A percentile compares a stretch with the other conserved stretches of the same genome.
These are phyloP conservation scores for Zygothrica quintamaculata DNA, from an alignment of 2,888 invertebrate genomes.

Conservation along the genomic window DNA sequence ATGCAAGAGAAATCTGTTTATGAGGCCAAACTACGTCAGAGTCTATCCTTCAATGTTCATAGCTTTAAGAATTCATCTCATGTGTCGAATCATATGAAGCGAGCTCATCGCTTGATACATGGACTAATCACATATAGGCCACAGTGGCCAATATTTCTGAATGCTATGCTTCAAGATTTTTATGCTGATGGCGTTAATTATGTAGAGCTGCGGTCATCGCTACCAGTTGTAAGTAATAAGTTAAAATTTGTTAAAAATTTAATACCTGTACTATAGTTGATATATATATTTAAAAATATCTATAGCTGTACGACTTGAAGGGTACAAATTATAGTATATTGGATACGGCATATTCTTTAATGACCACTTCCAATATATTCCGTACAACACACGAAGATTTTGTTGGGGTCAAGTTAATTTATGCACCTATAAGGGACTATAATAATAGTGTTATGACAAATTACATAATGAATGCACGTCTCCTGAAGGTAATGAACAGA, in stretches of 20 bases:
- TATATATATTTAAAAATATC: too few species aligned
- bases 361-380: slow-evolving; percentile 86
- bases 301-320: slow-evolving; percentile 87
- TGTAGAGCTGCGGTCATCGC: slow-evolving; percentile 87
- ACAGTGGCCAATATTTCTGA: slow-evolving; percentile 87
- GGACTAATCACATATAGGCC: slow-evolving; percentile 87
- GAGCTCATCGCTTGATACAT: slow-evolving; percentile 85
- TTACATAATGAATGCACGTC: slow-evolving; percentile 48
- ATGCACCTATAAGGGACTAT: slow-evolving; percentile 86
- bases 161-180: slow-evolving; percentile 86
- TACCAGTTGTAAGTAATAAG: slow-evolving; percentile 84
- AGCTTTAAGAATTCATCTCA: slow-evolving; percentile 85
- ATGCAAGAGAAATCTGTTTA: slow-evolving; percentile 21
- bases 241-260: not conserved
- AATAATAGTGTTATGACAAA: slow-evolving; percentile 81
- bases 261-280: too few species aligned
- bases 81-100: slow-evolving; percentile 86
- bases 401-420: slow-evolving; percentile 88
- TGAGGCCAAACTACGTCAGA: slow-evolving; percentile 83
- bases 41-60: slow-evolving; percentile 51
- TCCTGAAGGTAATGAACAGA: slow-evolving; percentile 52
- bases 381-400: slow-evolving; percentile 86
- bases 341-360: slow-evolving; percentile 86
- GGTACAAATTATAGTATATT: slow-evolving; percentile 86
- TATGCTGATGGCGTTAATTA: slow-evolving; percentile 89